Conservation (phyloP, 1,140 invertebrate species). For the Tetragonula clypearis region DNA sequence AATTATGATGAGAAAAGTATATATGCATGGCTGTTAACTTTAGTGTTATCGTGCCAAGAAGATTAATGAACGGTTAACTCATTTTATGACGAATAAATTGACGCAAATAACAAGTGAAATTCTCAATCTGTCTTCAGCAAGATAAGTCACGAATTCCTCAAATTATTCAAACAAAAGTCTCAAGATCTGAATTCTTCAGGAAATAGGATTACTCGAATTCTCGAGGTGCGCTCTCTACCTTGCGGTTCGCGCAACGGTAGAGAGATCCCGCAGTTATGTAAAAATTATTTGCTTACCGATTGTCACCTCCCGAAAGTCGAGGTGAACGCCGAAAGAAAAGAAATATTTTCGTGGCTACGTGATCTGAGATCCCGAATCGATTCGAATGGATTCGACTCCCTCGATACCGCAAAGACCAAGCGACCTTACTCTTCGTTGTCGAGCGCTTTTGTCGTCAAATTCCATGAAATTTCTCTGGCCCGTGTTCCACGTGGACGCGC, state of each 20-base stretch:
- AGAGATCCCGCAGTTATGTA: slow-evolving; percentile 18
- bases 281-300: slow-evolving; percentile 12
- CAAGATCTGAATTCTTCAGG: too few relatives aligned
- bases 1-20: too few relatives aligned
- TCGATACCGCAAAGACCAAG: slow-evolving; percentile 23
- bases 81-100: too few relatives aligned
- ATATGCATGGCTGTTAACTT: too few relatives aligned
- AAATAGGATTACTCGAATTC: background rate
- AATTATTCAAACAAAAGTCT: too few relatives aligned
- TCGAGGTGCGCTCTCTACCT: background rate
- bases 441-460: background rate
- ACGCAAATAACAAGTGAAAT: too few relatives aligned
- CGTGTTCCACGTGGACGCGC: slow-evolving; percentile 44
- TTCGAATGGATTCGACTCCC: background rate
- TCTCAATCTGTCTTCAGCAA: too few relatives aligned
- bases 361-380: background rate
- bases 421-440: slow-evolving; percentile 27
- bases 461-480: slow-evolving; percentile 19
- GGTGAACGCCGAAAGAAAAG: background rate
- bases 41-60: too few relatives aligned
- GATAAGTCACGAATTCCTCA: too few relatives aligned
- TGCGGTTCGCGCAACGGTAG: background rate
- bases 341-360: slow-evolving; percentile 24
- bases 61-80: too few relatives aligned
- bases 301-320: background rate